phyloP scores from a whole-genome alignment of 2,888 invertebrate genomes.

The Schrankia costaestrigalis region DNA sequence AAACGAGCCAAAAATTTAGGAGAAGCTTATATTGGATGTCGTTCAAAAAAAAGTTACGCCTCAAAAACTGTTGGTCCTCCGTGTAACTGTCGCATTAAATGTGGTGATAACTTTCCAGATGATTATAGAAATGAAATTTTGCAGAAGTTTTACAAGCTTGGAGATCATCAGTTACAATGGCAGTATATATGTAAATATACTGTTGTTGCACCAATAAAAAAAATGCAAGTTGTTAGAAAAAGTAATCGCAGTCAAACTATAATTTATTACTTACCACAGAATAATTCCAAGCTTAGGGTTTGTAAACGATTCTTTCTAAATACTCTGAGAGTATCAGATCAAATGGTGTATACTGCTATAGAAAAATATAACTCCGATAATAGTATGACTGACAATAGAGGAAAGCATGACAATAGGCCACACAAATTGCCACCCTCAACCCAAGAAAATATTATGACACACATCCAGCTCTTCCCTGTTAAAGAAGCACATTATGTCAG shows the following conservation, averaged over 20 bases:
- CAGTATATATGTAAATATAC: too few relatives aligned
- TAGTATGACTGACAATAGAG: slow-evolving; percentile 6
- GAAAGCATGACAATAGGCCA: slow-evolving; percentile 13
- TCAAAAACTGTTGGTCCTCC: not conserved
- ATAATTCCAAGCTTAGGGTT: too few relatives aligned
- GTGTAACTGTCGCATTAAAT: not conserved
- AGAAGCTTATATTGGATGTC: not conserved
- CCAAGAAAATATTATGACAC: slow-evolving; percentile 2
- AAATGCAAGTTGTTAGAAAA: not conserved
- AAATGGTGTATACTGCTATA: not conserved
- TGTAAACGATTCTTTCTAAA: not conserved
- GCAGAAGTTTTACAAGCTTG: too few relatives aligned
- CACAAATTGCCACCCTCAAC: slow-evolving; percentile 4
- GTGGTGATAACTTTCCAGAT: too few relatives aligned
- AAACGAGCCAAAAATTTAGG: not conserved
- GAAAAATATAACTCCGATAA: slow-evolving; percentile 4
- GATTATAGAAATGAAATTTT: too few relatives aligned
- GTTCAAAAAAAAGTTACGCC: not conserved
- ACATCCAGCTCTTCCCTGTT: slow-evolving; percentile 6
- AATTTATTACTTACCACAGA: not conserved
- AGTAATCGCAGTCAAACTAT: not conserved
- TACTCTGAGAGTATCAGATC: not conserved
- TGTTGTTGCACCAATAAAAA: too few relatives aligned
- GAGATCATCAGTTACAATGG: too few relatives aligned
- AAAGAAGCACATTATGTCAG: slow-evolving; percentile 8